Base-by-base conservation (phyloP, 2,888 invertebrate genomes). In the Aspidiotus rigidus region DNA sequence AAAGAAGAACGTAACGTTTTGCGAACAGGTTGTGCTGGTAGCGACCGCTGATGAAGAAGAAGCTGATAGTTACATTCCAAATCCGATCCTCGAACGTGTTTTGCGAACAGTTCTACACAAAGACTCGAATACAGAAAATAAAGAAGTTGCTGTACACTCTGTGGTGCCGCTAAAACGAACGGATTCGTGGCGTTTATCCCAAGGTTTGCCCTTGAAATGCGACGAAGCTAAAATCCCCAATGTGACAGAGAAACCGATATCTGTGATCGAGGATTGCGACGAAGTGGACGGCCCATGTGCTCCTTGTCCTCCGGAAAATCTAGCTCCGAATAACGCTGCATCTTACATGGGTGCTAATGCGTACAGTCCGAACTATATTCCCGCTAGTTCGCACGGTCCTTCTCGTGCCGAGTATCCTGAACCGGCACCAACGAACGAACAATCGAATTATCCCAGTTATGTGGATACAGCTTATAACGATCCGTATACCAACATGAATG, bases 1-100 rank as follows among this genome's bases (percentile, higher is more conserved):
- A 77, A 93, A 93, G 82, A 95, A 95, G 78, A 92, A 91, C 70
- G 95, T 95, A 7, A 93, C 94, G 0, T 95, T 95, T 79, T 94
- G 93, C 76, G 94, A 94, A 77, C 92, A 94, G 79, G 93, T 95
- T 0, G 93, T 93, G 72, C 80, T 94, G 69, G 93, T 94, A 11
- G 93, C 94, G 7, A 93, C 93, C 1, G 92, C 93, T 0, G 93
- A 94, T 75, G 93, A 93, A 74, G 90, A 93, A 75, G 92, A 92
- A 78, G 90, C 90, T 72, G 92, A 92, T 72, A 88, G 89, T 74
- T 92, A 91, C 75, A 91, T 93, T 75, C 92, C 93, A 0, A 93
- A 93, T 79, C 93, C 93, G 0, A 91, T 93, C 71, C 79, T 93
- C 73, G 92, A 93, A 77, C 82, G 93, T 70, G 92, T 93, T 0